phyloP scores from a whole-genome alignment of 2,888 invertebrate genomes.

The Nemotelus pantherinus region DNA sequence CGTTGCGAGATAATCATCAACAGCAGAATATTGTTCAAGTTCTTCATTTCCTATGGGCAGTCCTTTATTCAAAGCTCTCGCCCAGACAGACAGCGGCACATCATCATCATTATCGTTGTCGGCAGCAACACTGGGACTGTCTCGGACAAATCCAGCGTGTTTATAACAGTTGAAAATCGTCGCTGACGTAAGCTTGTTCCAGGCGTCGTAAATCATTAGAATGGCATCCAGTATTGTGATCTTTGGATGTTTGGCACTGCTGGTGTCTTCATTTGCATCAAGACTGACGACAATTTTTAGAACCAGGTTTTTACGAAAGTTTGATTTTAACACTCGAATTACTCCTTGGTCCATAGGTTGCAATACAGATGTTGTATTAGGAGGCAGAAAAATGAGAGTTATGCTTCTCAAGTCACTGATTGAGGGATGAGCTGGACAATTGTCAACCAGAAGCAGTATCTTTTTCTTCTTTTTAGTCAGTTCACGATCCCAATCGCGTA shows the following conservation, averaged over 20 bases:
- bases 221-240: constrained; percentile 5
- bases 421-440: not conserved
- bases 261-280: constrained; percentile 10
- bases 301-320: constrained; percentile 1
- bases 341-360: constrained; percentile 20
- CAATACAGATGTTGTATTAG: constrained; percentile 13
- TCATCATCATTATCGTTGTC: constrained; percentile 19
- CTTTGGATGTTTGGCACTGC: not conserved
- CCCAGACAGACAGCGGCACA: not conserved
- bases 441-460: constrained; percentile 26
- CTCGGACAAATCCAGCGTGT: constrained; percentile 26
- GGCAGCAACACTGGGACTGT: constrained; percentile 10
- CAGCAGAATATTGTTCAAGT: constrained; percentile 24
- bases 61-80: no score
- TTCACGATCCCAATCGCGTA: constrained; percentile 11
- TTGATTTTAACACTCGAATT: constrained; percentile 12
- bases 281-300: not conserved
- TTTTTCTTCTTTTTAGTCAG: constrained; percentile 2
- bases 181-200: not conserved
- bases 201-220: constrained; percentile 10
- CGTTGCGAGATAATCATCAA: constrained; percentile 16
- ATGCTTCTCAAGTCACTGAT: not conserved
- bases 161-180: constrained; percentile 17
- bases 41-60: not conserved
- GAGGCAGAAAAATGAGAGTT: constrained; percentile 3